These are phyloP conservation scores for Megamerina dolium DNA, from an alignment of 2,888 invertebrate species.

Conservation along the genomic window DNA sequence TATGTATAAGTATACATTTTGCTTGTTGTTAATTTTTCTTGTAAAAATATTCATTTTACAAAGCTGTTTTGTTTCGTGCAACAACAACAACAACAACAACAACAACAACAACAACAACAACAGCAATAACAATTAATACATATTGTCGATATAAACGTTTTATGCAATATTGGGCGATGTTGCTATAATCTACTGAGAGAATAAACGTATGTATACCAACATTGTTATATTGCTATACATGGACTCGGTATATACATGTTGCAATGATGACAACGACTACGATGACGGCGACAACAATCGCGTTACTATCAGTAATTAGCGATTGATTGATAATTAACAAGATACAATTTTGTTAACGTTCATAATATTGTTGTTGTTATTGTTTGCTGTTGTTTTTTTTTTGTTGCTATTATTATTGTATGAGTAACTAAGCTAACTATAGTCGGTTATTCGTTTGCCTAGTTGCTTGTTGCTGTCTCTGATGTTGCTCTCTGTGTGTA, in stretches of 20 bases:
- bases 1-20: too few relatives aligned
- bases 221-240: too few relatives aligned
- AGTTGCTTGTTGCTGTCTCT: neutral
- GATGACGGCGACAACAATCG: slow-evolving; percentile 35
- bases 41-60: too few relatives aligned
- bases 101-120: too few relatives aligned
- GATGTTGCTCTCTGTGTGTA: slow-evolving; percentile 4
- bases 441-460: too few relatives aligned
- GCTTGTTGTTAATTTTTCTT: too few relatives aligned
- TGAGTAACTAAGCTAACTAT: too few relatives aligned
- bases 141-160: neutral
- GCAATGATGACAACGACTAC: slow-evolving; percentile 5
- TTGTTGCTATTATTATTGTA: too few relatives aligned
- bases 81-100: too few relatives aligned
- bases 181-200: too few relatives aligned
- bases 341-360: slow-evolving; percentile 36
- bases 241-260: neutral
- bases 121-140: neutral
- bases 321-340: slow-evolving; percentile 45
- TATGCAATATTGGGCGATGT: neutral
- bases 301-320: slow-evolving; percentile 44
- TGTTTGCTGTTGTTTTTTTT: neutral
- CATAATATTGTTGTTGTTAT: slow-evolving; percentile 8
- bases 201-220: too few relatives aligned
- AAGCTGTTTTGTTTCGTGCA: too few relatives aligned